Evolutionary conservation across 2,113 vertebrate genomes (phyloP).

Genomic region (Tonatia bakeri): DNA sequence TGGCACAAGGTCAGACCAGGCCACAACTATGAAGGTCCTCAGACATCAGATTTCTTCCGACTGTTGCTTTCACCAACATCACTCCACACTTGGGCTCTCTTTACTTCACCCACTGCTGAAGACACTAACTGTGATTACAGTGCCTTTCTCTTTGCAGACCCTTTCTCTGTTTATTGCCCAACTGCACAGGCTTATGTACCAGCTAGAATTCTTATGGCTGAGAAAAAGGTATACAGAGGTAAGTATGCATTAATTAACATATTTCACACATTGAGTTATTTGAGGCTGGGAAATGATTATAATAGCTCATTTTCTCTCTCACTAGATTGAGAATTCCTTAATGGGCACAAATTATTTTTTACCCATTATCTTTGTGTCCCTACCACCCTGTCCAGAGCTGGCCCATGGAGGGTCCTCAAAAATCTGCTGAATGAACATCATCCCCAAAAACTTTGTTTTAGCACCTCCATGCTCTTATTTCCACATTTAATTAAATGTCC

Average conservation of each 20-base stretch:
- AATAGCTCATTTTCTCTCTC: neutral
- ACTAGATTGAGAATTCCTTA: neutral
- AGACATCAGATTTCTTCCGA: neutral
- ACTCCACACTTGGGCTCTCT: neutral
- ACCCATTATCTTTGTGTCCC: neutral
- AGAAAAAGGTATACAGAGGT: neutral
- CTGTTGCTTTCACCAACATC: neutral
- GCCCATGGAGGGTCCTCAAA: neutral
- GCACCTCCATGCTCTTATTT: neutral
- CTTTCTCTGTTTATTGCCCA: neutral
- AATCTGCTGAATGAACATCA: neutral
- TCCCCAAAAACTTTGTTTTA: constrained; percentile 21
- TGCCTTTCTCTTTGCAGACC: neutral
- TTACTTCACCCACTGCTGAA: neutral
- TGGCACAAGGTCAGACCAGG: neutral
- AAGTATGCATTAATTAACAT: neutral
- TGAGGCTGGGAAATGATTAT: neutral
- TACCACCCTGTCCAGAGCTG: neutral
- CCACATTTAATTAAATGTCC: neutral
- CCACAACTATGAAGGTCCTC: neutral
- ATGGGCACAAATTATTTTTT: neutral
- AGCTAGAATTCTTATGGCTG: neutral
- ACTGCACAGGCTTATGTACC: neutral
- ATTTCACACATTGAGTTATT: neutral
- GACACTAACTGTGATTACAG: neutral